Conservation (phyloP, 1,140 invertebrate genomes). For the Phymorhynchus buccinoides region DNA sequence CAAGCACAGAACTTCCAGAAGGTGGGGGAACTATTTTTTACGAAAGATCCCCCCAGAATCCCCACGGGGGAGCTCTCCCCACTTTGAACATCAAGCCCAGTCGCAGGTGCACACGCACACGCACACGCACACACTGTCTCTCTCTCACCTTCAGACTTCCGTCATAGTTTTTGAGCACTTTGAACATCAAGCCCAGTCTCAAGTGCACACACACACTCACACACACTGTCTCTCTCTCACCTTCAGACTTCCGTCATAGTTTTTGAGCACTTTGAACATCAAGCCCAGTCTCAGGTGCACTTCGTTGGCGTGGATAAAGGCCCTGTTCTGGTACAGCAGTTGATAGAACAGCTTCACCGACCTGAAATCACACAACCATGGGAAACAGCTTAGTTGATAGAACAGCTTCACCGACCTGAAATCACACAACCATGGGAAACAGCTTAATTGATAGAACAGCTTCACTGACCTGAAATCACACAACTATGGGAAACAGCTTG, state of each 20-base stretch:
- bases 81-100: constrained; percentile 95
- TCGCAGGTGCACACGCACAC: constrained; percentile 91
- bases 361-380: constrained; percentile 78
- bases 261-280: constrained; percentile 91
- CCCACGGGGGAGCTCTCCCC: too few relatives aligned
- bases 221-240: constrained; percentile 52
- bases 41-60: too few relatives aligned
- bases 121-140: too few relatives aligned
- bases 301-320: constrained; percentile 90
- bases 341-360: constrained; percentile 92
- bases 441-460: too few relatives aligned
- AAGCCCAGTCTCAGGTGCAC: constrained; percentile 92
- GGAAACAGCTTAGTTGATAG: too few relatives aligned
- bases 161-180: constrained; percentile 89
- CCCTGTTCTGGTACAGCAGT: constrained; percentile 90
- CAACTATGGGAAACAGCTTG: constrained; percentile 39
- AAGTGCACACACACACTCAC: too few relatives aligned
- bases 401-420: constrained; percentile 91
- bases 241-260: constrained; percentile 88
- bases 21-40: too few relatives aligned
- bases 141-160: constrained; percentile 81
- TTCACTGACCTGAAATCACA: too few relatives aligned
- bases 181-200: constrained; percentile 93
- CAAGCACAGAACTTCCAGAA: too few relatives aligned
- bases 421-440: not conserved